phyloP scores from a whole-genome alignment of 2,888 invertebrate genomes.

The Cheilosia vernalis region DNA sequence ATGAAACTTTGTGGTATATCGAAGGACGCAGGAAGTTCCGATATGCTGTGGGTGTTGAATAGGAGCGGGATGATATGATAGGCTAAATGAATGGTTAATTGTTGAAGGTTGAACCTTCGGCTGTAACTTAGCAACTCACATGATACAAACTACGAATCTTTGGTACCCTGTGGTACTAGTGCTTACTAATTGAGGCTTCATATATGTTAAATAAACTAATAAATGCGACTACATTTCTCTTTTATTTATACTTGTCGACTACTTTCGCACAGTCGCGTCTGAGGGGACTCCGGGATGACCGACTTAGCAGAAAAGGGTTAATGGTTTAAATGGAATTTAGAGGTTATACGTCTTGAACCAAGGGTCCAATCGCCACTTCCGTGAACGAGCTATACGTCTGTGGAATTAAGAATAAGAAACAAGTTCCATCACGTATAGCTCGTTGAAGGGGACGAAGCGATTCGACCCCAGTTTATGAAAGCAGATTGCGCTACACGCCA shows the following conservation, averaged over 20 bases:
- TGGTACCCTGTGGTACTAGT: not conserved
- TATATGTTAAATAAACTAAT: not conserved
- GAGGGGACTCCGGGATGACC: too few relatives aligned
- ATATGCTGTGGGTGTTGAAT: slow-evolving; percentile 80
- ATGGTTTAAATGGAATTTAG: too few relatives aligned
- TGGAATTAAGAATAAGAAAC: too few relatives aligned
- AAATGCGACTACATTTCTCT: not conserved
- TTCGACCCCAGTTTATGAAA: too few relatives aligned
- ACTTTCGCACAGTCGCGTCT: too few relatives aligned
- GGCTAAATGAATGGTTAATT: not conserved
- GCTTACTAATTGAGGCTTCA: not conserved
- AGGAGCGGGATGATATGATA: not conserved
- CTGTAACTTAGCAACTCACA: not conserved
- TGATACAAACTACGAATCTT: slow-evolving; percentile 5
- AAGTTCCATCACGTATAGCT: too few relatives aligned
- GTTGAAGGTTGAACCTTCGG: not conserved
- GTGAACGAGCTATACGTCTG: too few relatives aligned
- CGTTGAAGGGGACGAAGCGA: too few relatives aligned
- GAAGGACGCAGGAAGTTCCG: slow-evolving; percentile 85
- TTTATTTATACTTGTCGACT: not conserved
- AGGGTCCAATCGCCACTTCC: too few relatives aligned
- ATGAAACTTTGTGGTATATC: slow-evolving; percentile 87
- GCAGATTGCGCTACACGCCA: too few relatives aligned
- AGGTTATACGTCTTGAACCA: too few relatives aligned
- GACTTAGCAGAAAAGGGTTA: too few relatives aligned